phyloP scores from a whole-genome alignment of 2,113 vertebrate species.

The Microcebus tavaratra region DNA sequence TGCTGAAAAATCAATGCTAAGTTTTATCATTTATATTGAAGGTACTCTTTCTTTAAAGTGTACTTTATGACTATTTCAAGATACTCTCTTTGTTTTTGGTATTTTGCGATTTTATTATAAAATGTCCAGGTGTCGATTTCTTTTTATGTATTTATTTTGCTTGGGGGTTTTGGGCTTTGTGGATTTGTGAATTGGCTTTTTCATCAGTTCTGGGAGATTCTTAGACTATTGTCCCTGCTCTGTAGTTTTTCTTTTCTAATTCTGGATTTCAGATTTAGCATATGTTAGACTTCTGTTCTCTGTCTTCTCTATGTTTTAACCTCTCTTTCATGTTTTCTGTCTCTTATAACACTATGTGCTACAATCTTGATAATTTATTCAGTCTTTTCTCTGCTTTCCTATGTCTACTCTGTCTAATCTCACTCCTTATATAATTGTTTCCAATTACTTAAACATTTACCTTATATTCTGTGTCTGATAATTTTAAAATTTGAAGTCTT shows the following conservation, averaged over 20 bases:
- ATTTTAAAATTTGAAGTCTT: neutral
- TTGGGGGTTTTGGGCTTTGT: neutral
- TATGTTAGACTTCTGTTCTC: neutral
- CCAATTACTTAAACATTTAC: neutral
- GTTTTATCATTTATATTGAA: neutral
- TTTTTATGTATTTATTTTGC: neutral
- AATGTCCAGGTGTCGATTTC: neutral
- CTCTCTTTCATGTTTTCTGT: neutral
- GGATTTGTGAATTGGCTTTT: neutral
- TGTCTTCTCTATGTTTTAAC: neutral
- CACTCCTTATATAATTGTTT: neutral
- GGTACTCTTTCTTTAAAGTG: neutral
- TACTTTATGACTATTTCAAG: neutral
- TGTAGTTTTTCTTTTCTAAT: neutral
- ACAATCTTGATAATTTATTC: neutral
- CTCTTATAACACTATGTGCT: neutral
- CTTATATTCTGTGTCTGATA: neutral
- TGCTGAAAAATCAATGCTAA: neutral
- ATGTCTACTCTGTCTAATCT: neutral
- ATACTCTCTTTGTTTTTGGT: neutral
- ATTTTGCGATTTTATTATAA: neutral
- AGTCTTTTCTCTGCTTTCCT: neutral
- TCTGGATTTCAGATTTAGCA: neutral
- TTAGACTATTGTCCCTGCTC: neutral
- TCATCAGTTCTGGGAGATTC: neutral